These are phyloP conservation scores for Blastobasis adustella DNA, from an alignment of 2,888 invertebrate genomes.

Conservation along the genomic window DNA sequence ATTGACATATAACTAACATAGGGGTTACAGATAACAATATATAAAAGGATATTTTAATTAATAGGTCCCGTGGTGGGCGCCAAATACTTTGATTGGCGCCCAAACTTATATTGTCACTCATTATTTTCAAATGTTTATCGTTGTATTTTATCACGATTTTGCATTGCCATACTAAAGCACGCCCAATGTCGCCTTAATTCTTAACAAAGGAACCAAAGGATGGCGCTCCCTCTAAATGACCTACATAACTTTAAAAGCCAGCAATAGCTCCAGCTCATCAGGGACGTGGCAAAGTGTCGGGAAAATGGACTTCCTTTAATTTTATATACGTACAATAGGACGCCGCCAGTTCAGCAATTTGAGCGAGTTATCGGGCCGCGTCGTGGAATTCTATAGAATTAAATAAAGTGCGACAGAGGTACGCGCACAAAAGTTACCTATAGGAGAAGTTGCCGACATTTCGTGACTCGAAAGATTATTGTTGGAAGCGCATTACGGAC, in stretches of 20 bases:
- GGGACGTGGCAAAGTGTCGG: slow-evolving; percentile 29
- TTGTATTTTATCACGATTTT: no score
- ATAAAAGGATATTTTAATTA: not conserved
- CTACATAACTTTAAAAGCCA: slow-evolving; percentile 35
- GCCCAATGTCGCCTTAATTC: no score
- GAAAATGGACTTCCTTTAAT: slow-evolving; percentile 52
- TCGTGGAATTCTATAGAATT: slow-evolving; percentile 39
- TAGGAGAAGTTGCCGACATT: slow-evolving; percentile 22
- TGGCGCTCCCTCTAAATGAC: slow-evolving; percentile 19
- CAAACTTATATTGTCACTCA: no score
- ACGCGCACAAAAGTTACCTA: slow-evolving; percentile 26
- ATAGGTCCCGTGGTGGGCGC: not conserved
- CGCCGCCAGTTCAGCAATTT: slow-evolving; percentile 41
- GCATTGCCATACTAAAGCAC: no score
- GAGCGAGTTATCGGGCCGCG: slow-evolving; percentile 36
- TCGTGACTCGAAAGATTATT: slow-evolving; percentile 22
- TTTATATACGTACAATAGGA: slow-evolving; percentile 40
- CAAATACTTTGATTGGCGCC: not conserved
- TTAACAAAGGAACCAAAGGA: not conserved
- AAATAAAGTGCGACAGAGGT: slow-evolving; percentile 33
- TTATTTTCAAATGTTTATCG: no score
- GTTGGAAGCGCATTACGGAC: slow-evolving; percentile 11
- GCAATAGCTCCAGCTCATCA: slow-evolving; percentile 22
- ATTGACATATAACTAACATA: not conserved
- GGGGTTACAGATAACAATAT: not conserved